Evolutionary conservation across 2,797 vertebrate genomes (phyloP).

Genomic region (Lutjanus argentimaculatus): DNA sequence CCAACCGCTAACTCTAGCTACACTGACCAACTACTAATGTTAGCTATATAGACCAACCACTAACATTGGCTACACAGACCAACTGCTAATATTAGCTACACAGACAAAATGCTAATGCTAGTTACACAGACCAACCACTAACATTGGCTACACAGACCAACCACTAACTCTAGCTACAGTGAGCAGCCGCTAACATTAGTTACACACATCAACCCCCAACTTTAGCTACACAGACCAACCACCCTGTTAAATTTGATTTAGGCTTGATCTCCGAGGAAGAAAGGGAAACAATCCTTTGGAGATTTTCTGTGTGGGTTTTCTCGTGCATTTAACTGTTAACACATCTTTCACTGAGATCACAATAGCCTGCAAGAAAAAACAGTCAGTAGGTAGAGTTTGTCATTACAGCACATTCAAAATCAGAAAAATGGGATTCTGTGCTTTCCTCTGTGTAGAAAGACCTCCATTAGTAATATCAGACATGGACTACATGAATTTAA

Average conservation of each 20-base stretch:
- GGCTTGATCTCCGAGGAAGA: slow-evolving; percentile 32
- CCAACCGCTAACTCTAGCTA: no score
- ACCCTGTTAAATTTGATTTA: slow-evolving; percentile 61
- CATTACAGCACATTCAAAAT: slow-evolving; percentile 12
- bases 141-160: no score
- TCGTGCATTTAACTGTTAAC: slow-evolving; percentile 28
- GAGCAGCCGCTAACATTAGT: no score
- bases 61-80: no score
- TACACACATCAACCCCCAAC: no score
- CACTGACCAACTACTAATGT: no score
- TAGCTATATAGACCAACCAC: no score
- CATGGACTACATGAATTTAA: slow-evolving; percentile 8
- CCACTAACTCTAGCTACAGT: no score
- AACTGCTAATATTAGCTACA: no score
- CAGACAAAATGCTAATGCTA: no score
- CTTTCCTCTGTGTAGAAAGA: not conserved
- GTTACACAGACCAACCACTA: no score
- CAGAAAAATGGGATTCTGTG: not conserved
- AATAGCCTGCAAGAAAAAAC: slow-evolving; percentile 10
- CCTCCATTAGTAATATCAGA: not conserved
- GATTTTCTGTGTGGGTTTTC: slow-evolving; percentile 25
- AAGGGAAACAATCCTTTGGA: slow-evolving; percentile 9
- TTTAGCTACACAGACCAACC: no score
- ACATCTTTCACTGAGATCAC: slow-evolving; percentile 35
- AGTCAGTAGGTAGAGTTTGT: not conserved